Percentiles rank a stretch among this genome's conserved stretches.
Conservation (phyloP, 2,888 invertebrate species). For the Zelleria hepariella region DNA sequence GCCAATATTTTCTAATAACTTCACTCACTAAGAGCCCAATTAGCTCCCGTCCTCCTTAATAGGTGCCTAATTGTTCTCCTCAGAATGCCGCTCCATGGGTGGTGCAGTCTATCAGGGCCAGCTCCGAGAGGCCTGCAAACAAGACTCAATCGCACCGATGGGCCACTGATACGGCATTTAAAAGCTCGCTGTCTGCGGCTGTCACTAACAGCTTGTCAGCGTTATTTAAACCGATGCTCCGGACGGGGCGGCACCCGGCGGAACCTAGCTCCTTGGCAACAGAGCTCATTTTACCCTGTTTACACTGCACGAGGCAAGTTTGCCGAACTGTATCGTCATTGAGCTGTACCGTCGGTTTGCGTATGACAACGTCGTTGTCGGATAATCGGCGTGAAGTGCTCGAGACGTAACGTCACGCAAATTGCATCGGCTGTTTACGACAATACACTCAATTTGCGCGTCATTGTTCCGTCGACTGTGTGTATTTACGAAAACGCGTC, state of each 20-base stretch:
- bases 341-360: slow-evolving; percentile 23
- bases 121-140: neutral
- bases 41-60: neutral
- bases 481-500: slow-evolving; percentile 13
- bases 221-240: neutral
- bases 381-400: slow-evolving; percentile 36
- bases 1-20: neutral
- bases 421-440: slow-evolving; percentile 40
- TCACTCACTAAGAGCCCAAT: neutral
- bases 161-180: neutral
- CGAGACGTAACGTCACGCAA: slow-evolving; percentile 29
- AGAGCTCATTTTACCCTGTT: neutral
- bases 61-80: neutral
- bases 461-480: slow-evolving; percentile 23
- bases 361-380: slow-evolving; percentile 34
- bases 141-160: neutral
- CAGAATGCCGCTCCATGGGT: neutral
- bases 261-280: neutral
- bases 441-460: slow-evolving; percentile 38
- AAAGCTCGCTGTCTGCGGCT: neutral
- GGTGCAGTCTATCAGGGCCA: neutral
- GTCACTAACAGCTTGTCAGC: neutral
- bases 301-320: neutral
- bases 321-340: slow-evolving; percentile 20
- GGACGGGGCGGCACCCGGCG: neutral